Evolutionary conservation across 2,797 vertebrate genomes (phyloP), one percentile per base, ranked within the genome.

Genomic region (Eidolon dupreanum): DNA sequence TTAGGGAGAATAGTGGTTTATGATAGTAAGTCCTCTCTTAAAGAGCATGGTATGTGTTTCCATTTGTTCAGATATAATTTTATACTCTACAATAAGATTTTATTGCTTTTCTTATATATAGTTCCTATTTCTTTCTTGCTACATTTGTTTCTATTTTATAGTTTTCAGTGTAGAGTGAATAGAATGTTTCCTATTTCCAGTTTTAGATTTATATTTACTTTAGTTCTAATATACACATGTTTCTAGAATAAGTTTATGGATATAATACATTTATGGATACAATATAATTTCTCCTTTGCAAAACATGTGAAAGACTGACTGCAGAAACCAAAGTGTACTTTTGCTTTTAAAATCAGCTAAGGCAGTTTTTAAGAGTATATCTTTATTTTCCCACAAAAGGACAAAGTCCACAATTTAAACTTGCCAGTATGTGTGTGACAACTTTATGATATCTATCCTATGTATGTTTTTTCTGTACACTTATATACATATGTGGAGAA

Each of bases 1-100:
- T 92, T 79, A 90, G 8, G 59, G 16, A 79, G 5, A 79, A 92
- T 28, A 59, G 65, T 59, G 28, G 20, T 51, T 89, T 92, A 51
- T 70, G 38, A 57, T 17, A 74, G 1, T 38, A 79, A 74, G 75
- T 92, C 9, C 11, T 68, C 26, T 66, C 31, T 38, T 74, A 87
- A 86, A 86, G 28, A 78, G 13, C 20, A 16, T 46, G 7, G 16
- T 41, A 15, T 81, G 22, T 36, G 3, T 82, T 90, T 90, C 20
- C 8, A n/a, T 88, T 87, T 94, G 17, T 86, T 92, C 71, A 88
- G 65, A 77, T 96, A 85, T 63, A 68, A 49, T 94, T 90, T 96
- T 95, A 93, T 63, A 74, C 6, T 85, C 22, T 65, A 68, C 2
- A 59, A 17, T 57, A 81, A 94, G 41, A 68, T 20, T 94, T 95